A percentile compares a stretch with the other conserved stretches of the same genome.
Conservation (phyloP, 1,140 invertebrate species). For the Lordiphosa collinella region DNA sequence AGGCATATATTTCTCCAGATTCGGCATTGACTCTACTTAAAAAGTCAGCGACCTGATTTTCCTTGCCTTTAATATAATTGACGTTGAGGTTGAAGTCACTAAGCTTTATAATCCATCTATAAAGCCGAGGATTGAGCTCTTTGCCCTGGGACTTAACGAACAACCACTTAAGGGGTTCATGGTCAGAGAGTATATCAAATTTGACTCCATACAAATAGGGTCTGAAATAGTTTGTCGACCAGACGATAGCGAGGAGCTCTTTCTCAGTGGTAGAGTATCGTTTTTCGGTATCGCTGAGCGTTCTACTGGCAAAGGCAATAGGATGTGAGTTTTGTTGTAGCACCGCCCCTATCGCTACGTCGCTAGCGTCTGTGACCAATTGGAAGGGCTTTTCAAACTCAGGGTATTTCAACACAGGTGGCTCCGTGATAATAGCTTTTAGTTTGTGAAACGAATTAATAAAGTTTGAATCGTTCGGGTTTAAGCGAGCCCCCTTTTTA, state of each 20-base stretch:
- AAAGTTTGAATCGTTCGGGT: slow-evolving; percentile 33
- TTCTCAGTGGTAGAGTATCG: too few species aligned
- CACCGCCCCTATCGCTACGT: slow-evolving; percentile 25
- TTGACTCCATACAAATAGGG: too few species aligned
- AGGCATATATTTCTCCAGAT: background rate
- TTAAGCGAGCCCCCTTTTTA: slow-evolving; percentile 22
- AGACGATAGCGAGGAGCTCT: too few species aligned
- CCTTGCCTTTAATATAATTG: slow-evolving; percentile 39
- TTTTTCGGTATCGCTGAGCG: too few species aligned
- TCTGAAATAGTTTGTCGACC: too few species aligned
- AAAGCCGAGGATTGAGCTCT: slow-evolving; percentile 16
- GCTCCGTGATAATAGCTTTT: slow-evolving; percentile 33
- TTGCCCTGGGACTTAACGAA: slow-evolving; percentile 80
- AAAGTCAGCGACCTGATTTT: slow-evolving; percentile 18
- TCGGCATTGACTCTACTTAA: slow-evolving; percentile 13
- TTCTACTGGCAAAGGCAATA: slow-evolving; percentile 77
- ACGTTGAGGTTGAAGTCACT: slow-evolving; percentile 18
- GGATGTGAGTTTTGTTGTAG: slow-evolving; percentile 47
- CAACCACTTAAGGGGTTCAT: slow-evolving; percentile 80
- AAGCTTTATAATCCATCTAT: slow-evolving; percentile 1
- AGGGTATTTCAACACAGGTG: too few species aligned
- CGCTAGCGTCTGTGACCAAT: too few species aligned
- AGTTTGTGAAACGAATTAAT: slow-evolving; percentile 56
- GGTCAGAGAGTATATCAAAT: slow-evolving; percentile 81
- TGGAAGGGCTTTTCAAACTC: too few species aligned